Evolutionary conservation across 2,888 invertebrate species (phyloP), one percentile per base, ranked within the genome.

Genomic region (Pristionchus fissidentatus): DNA sequence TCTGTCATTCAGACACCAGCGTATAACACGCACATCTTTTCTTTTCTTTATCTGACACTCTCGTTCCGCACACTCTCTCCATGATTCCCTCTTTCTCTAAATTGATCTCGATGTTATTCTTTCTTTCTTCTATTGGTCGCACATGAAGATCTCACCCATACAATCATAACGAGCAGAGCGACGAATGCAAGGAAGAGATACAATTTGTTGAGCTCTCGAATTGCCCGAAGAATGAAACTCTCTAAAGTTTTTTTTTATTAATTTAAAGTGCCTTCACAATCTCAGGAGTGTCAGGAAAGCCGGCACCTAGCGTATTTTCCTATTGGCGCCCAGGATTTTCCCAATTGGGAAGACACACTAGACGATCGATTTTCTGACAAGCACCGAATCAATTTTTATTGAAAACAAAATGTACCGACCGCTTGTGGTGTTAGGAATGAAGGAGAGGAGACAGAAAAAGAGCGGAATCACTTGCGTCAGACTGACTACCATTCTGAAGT

Each of bases 401-500:
- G n/a, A n/a, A 41, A 10, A 41, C 22, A 41, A 41, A n/a, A 8
- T 4, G 32, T 7, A 22, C 35, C 3, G 19, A 79, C 79, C 57
- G 3, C 38, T 1, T 4, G 13, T 43, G 3, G 78, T 55, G n/a
- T 5, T 22, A 4, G 79, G 79, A 41, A 79, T 29, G 57, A 79
- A 55, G 38, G 52, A 13, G 7, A 79, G 57, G 8, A 79, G 57
- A 57, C 79, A 57, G 13, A 79, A 57, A 26, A 79, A 79, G 3
- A 57, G 41, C 22, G 79, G 79, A 22, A 79, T 79, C 13, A 41
- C 15, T 57, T 79, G 79, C 10, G 19, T 15, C 0, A 79, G 13
- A 41, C 79, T 57, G 10, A 57, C 79, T 7, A 79, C 79, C 57
- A 57, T 79, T 41, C 79, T 79, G 52, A 78, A 78, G n/a, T n/a